phyloP scores from a whole-genome alignment of 2,888 invertebrate species.

The Nematopogon swammerdamellus region DNA sequence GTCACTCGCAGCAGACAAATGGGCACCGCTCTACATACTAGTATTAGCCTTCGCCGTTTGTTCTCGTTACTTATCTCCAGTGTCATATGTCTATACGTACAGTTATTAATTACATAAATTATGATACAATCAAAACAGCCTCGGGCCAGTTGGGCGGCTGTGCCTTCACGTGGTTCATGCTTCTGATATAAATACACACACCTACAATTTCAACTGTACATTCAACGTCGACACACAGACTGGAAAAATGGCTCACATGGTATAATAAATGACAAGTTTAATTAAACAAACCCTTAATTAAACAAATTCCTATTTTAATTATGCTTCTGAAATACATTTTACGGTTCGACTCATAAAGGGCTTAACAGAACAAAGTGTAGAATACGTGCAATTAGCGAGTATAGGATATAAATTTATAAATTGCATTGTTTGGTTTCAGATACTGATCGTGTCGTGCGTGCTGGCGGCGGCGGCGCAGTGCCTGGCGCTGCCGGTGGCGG shows the following conservation, averaged over 20 bases:
- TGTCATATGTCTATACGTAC: not conserved
- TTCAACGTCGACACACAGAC: too few species aligned
- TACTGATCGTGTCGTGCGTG: slow-evolving; percentile 1
- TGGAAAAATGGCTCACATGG: too few species aligned
- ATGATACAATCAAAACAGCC: not conserved
- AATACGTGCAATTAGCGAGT: too few species aligned
- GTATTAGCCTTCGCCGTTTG: not conserved
- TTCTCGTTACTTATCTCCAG: not conserved
- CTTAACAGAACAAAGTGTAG: too few species aligned
- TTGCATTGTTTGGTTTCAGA: not conserved
- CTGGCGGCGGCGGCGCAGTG: slow-evolving; percentile 21
- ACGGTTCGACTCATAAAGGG: too few species aligned
- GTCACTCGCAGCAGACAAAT: not conserved
- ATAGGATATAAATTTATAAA: too few species aligned
- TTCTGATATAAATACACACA: too few species aligned
- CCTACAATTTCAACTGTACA: too few species aligned
- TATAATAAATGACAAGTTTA: too few species aligned
- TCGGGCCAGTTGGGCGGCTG: not conserved
- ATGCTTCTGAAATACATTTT: too few species aligned
- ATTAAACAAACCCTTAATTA: too few species aligned
- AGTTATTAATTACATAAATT: not conserved
- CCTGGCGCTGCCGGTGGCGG: slow-evolving; percentile 23
- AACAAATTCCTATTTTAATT: too few species aligned
- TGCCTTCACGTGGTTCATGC: not conserved
- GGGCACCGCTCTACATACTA: not conserved